These are phyloP conservation scores for Channa maculata DNA, from an alignment of 2,113 vertebrate species.

Conservation along the genomic window DNA sequence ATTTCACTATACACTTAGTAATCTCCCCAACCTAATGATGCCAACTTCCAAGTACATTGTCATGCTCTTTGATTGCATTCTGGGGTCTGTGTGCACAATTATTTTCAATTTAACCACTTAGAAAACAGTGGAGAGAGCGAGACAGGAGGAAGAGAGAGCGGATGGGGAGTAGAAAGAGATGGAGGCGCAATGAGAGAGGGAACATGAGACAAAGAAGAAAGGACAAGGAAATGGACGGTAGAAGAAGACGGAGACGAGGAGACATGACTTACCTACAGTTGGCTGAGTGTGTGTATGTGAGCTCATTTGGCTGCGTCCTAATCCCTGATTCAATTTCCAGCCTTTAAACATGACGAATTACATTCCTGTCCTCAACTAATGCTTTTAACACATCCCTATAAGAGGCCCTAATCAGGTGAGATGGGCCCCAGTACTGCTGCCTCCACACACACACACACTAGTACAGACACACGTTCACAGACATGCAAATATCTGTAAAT, in stretches of 20 bases:
- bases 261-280: constrained; percentile 50
- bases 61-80: constrained; percentile 66
- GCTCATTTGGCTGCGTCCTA: constrained; percentile 71
- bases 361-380: constrained; percentile 98
- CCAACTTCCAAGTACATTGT: constrained; percentile 53
- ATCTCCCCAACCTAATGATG: constrained; percentile 69
- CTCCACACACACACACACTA: constrained; percentile 31
- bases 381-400: constrained; percentile 99
- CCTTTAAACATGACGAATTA: constrained; percentile 99
- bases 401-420: constrained; percentile 98
- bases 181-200: background rate
- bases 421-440: constrained; percentile 87
- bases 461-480: constrained; percentile 12
- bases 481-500: constrained; percentile 50
- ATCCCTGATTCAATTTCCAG: constrained; percentile 94
- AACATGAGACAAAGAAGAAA: constrained; percentile 22
- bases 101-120: constrained; percentile 75
- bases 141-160: background rate
- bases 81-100: constrained; percentile 68
- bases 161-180: constrained; percentile 2
- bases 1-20: constrained; percentile 77
- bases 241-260: background rate
- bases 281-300: constrained; percentile 40
- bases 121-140: constrained; percentile 42
- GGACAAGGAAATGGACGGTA: constrained; percentile 2